phyloP scores from a whole-genome alignment of 1,140 invertebrate genomes.

The Gryllus bimaculatus region DNA sequence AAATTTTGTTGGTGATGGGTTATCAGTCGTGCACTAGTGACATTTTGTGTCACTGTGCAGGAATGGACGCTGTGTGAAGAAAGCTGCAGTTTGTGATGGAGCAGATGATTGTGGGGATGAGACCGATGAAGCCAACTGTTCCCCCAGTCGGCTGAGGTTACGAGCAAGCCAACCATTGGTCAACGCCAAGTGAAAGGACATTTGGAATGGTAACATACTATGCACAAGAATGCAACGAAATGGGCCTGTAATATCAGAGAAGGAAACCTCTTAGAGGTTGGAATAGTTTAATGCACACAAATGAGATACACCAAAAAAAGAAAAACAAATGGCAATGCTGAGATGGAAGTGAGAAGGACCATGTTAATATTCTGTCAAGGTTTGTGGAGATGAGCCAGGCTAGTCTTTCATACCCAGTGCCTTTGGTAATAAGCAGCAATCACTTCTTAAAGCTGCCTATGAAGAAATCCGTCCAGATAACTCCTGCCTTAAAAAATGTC shows the following conservation, averaged over 20 bases:
- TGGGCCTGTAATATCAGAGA: not conserved
- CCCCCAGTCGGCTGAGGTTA: not conserved
- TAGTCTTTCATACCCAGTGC: not conserved
- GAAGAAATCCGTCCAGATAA: not conserved
- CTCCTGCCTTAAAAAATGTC: not conserved
- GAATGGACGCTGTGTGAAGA: slow-evolving; percentile 42
- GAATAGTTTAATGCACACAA: not conserved
- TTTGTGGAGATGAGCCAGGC: not conserved
- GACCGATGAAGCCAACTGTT: slow-evolving; percentile 37
- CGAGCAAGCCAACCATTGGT: not conserved
- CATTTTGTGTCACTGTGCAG: slow-evolving; percentile 29
- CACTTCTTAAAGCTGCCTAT: not conserved
- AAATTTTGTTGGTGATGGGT: too few relatives aligned
- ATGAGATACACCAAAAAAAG: not conserved
- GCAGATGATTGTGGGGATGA: slow-evolving; percentile 46
- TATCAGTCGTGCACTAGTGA: not conserved
- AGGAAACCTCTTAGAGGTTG: not conserved
- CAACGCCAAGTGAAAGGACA: not conserved
- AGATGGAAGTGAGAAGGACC: too few relatives aligned
- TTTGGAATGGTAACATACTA: not conserved
- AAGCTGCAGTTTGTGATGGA: slow-evolving; percentile 42
- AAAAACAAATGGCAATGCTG: too few relatives aligned
- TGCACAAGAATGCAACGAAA: not conserved
- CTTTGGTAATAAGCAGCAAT: not conserved
- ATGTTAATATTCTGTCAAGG: too few relatives aligned